A percentile compares a stretch with the other conserved stretches of the same genome.
phyloP scores from a whole-genome alignment of 2,797 vertebrate species.

The Nannoperca obscura region DNA sequence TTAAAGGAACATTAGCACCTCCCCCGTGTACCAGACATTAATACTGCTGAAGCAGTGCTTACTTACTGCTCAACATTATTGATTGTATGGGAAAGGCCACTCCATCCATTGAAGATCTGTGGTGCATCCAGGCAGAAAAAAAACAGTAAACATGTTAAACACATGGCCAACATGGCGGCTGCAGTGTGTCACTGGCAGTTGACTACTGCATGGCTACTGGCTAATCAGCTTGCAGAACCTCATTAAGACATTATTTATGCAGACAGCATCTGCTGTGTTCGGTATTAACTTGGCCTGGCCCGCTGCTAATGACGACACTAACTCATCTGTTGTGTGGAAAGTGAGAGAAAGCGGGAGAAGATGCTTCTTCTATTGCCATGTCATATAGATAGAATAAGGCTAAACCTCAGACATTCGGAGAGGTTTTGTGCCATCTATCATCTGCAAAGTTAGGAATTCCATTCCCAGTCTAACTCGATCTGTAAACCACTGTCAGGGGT shows the following conservation, averaged over 20 bases:
- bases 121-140: conserved; percentile 41
- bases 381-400: not conserved
- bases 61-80: conserved; percentile 40
- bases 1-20: not conserved
- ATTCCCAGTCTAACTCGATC: not conserved
- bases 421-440: not conserved
- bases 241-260: conserved; percentile 78
- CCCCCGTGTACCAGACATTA: conserved; percentile 13
- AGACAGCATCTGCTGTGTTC: conserved; percentile 65
- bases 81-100: conserved; percentile 24
- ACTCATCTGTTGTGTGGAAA: conserved; percentile 63
- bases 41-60: conserved; percentile 5
- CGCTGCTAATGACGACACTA: conserved; percentile 73
- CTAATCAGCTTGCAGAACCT: conserved; percentile 72
- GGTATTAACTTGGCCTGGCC: conserved; percentile 65
- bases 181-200: conserved; percentile 55
- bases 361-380: conserved; percentile 7
- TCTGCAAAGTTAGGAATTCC: not conserved
- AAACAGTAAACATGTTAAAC: conserved; percentile 41
- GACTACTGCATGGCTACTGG: conserved; percentile 65
- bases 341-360: conserved; percentile 20
- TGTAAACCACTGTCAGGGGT: not conserved
- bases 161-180: conserved; percentile 51
- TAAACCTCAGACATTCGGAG: conserved; percentile 6
- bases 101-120: conserved; percentile 40